phyloP scores from a whole-genome alignment of 1,140 invertebrate genomes.

The Bombus haemorrhoidalis region DNA sequence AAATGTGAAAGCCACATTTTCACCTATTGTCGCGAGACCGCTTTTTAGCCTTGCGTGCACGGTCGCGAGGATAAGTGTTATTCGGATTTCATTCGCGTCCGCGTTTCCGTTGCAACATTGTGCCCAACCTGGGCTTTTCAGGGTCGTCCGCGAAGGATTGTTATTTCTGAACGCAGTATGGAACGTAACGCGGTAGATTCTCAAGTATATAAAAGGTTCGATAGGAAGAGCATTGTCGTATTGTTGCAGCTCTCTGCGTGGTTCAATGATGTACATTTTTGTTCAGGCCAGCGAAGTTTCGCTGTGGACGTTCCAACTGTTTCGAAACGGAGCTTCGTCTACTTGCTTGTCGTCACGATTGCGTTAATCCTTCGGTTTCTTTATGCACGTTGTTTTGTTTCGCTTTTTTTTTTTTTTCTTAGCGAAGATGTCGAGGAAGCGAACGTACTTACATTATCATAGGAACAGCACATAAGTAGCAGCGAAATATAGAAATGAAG shows the following conservation, averaged over 20 bases:
- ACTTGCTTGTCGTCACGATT: background rate
- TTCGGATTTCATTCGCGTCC: conserved; percentile 19
- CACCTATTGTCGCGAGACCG: conserved; percentile 47
- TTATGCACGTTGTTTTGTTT: no score
- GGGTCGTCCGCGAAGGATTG: conserved; percentile 20
- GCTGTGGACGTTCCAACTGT: background rate
- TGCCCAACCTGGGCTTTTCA: background rate
- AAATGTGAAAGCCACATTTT: conserved; percentile 51
- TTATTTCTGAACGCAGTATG: background rate
- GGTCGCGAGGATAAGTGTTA: conserved; percentile 6
- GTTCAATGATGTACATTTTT: background rate
- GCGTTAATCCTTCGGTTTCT: background rate
- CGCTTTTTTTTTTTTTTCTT: no score
- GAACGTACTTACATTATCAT: no score
- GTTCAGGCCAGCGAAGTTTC: background rate
- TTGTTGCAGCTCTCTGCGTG: background rate
- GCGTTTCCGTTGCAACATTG: conserved; percentile 8
- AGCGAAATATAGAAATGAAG: no score
- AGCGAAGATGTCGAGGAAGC: background rate
- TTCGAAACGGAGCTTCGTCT: background rate
- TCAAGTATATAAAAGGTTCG: background rate
- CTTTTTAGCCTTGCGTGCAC: conserved; percentile 30
- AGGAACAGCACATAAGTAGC: no score
- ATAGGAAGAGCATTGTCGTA: conserved; percentile 15
- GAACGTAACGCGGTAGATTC: background rate